phyloP scores from a whole-genome alignment of 2,888 invertebrate genomes.

The Seladonia tumulorum region DNA sequence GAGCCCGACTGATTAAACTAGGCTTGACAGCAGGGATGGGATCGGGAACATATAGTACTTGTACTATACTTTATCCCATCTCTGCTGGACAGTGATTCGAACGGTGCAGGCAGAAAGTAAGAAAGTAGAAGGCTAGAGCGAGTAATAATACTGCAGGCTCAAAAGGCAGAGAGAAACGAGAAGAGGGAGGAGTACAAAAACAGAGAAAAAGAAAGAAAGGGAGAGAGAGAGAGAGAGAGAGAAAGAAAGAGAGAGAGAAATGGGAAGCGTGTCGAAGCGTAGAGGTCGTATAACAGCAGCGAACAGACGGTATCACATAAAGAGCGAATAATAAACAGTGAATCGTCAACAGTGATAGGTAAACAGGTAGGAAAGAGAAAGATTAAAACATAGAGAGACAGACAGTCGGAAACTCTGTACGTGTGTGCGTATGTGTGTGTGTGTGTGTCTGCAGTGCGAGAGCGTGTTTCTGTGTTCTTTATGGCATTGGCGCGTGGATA shows the following conservation, averaged over 20 bases:
- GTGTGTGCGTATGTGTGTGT: neutral
- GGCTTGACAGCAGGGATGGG: neutral
- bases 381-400: neutral
- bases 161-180: neutral
- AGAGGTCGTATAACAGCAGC: conserved; percentile 69
- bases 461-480: neutral
- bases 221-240: neutral
- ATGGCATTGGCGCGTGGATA: neutral
- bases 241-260: conserved; percentile 72
- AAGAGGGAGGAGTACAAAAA: neutral
- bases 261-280: conserved; percentile 52
- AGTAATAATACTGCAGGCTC: neutral
- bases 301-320: conserved; percentile 75
- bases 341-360: conserved; percentile 53
- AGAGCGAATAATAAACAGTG: conserved; percentile 43
- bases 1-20: neutral
- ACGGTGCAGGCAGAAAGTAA: conserved; percentile 13
- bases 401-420: conserved; percentile 11
- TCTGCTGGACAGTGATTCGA: neutral
- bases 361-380: conserved; percentile 65
- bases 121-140: neutral
- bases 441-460: conserved; percentile 22
- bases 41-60: neutral
- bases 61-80: neutral
- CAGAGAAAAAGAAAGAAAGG: neutral